Base-by-base conservation (phyloP, 2,113 vertebrate genomes). In the Pygathrix nemaeus region DNA sequence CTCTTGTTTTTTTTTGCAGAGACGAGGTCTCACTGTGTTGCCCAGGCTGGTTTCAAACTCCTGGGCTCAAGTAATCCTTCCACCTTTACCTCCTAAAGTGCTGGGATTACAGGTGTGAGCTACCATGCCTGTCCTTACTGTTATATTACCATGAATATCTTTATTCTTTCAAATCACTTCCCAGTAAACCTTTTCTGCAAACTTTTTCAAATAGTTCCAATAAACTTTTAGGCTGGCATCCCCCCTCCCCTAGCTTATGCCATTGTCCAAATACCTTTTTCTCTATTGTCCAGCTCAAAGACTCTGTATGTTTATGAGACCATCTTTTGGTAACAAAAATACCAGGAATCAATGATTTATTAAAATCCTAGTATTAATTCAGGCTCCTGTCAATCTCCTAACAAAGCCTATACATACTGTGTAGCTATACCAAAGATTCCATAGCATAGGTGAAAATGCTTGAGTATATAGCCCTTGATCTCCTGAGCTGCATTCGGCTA, bases 291-390 rank as follows among this genome's bases (percentile, higher is more conserved):
- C 25, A 85, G 38, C n/a, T 92, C 59, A 92, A 96, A 91, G n/a
- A 81, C 52, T 25, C 61, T 93, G 18, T 88, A 25, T 95, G 90
- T 97, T 97, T 93, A 73, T 94, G 90, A 96, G 38, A 64, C 57
- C 16, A 78, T 95, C 79, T 91, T 96, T 95, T 84, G 84, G 66
- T 95, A 95, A 92, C 84, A 96, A 68, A 96, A 96, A 84, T 85
- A 70, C 45, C 80, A 95, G 68, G 70, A 92, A 11, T 91, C 64
- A 92, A 27, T 93, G 57, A 17, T 93, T 72, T 96, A 40, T 96
- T 97, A 96, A 86, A 97, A 94, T 64, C 35, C 55, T 55, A 79
- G 52, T 83, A 96, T 96, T 93, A 81, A 80, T 91, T 82, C 87
- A 89, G 75, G 17, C 59, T 96, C 66, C 59, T 59, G 57, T 94